Percentiles rank a stretch among this genome's conserved stretches.
Conservation (phyloP, 2,797 vertebrate genomes). For the Cyclopterus lumpus region DNA sequence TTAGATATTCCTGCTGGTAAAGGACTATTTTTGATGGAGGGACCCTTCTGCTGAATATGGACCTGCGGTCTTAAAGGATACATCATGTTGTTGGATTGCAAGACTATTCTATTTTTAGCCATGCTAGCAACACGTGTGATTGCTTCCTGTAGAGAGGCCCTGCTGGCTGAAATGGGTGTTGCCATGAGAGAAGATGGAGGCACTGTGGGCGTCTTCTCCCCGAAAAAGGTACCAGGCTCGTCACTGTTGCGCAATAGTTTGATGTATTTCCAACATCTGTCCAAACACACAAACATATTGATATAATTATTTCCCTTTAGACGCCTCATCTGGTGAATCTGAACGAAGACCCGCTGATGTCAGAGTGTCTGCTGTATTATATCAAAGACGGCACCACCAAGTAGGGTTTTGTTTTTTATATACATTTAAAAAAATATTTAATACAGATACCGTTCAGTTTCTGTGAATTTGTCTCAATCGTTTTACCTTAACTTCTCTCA, state of each 20-base stretch:
- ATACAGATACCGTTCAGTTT: not conserved
- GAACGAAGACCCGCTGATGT: conserved; percentile 98
- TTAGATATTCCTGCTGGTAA: not conserved
- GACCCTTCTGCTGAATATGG: not conserved
- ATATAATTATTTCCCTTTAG: conserved; percentile 70
- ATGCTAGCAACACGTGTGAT: not conserved
- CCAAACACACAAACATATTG: not conserved
- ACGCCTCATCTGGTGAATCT: conserved; percentile 97
- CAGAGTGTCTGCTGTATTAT: conserved; percentile 97
- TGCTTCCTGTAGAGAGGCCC: conserved; percentile 88
- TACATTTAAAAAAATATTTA: not conserved
- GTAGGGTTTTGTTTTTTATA: conserved; percentile 73
- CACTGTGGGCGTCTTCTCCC: conserved; percentile 97
- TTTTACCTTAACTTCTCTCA: conserved; percentile 57
- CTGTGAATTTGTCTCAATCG: not conserved
- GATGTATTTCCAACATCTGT: not conserved
- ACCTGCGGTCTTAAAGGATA: not conserved
- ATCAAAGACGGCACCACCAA: conserved; percentile 98
- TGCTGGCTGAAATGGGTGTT: conserved; percentile 98
- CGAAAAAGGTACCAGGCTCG: conserved; percentile 90
- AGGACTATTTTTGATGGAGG: not conserved
- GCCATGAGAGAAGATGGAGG: conserved; percentile 99
- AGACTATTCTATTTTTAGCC: too few species aligned
- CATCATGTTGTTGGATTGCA: not conserved
- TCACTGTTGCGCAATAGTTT: not conserved